phyloP scores from a whole-genome alignment of 2,797 vertebrate species.

The Cuniculus paca region DNA sequence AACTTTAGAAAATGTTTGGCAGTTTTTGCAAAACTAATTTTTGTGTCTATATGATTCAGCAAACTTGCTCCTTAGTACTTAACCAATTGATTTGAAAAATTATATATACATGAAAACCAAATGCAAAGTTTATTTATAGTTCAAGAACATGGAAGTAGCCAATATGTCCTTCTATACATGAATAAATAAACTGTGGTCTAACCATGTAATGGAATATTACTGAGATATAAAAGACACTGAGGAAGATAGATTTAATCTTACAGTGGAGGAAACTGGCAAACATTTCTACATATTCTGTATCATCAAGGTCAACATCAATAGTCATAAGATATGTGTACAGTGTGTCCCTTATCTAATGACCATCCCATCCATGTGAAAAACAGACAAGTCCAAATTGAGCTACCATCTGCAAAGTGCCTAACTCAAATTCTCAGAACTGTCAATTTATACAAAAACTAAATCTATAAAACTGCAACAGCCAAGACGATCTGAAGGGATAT shows the following conservation, averaged over 20 bases:
- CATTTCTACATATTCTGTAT: background rate
- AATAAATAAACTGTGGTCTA: background rate
- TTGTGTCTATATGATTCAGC: background rate
- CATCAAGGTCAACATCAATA: background rate
- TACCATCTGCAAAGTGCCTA: background rate
- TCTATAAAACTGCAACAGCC: background rate
- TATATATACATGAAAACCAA: background rate
- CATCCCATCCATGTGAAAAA: background rate
- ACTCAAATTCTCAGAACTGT: background rate
- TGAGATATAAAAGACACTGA: background rate
- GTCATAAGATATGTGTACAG: background rate
- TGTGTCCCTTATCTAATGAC: background rate
- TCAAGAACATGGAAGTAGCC: background rate
- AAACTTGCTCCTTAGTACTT: background rate
- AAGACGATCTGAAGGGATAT: background rate
- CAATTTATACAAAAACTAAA: background rate
- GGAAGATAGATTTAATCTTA: background rate
- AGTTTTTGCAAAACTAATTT: background rate
- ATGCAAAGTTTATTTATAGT: background rate
- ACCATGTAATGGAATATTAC: background rate
- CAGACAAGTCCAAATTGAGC: too few relatives aligned
- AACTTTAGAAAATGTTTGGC: background rate
- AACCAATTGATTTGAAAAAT: background rate
- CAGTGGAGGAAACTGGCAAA: background rate
- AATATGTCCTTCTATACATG: background rate